Evolutionary conservation across 2,113 vertebrate genomes (phyloP), one percentile per base, ranked within the genome.

Genomic region (Galemys pyrenaicus): DNA sequence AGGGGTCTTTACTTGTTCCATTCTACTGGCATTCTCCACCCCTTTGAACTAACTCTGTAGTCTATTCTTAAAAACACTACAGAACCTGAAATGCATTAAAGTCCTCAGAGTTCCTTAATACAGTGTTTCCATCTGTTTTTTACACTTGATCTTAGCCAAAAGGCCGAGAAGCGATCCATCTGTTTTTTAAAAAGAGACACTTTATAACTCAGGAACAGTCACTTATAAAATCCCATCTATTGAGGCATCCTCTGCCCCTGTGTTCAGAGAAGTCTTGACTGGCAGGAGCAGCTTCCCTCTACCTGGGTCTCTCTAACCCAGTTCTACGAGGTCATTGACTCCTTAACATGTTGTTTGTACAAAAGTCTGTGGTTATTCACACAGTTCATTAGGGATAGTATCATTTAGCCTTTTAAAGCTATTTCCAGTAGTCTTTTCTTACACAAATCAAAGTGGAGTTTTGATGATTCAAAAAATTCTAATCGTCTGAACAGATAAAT

Each of bases 381-480:
- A 82, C 46, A 64, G 44, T 75, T 94, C 73, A 84, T 39, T 71
- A 90, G 87, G 2, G 49, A 67, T 6, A 46, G 46, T 94, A 39
- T 30, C 67, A 83, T 22, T 86, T 80, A 96, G 68, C n/a, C 37
- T 37, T 0, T 78, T 58, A 83, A 89, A 94, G 89, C 37, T 75
- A n/a, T 74, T 91, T 77, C 0, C 91, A 94, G 96, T 97, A 96
- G 97, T 95, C 86, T 93, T 96, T 95, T 89, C 90, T 83, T 83
- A 92, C 96, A 97, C 97, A 97, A 97, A 91, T 32, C 87, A 87
- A 91, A 95, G 15, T 20, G 13, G 20, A 22, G 12, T 19, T 49
- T 89, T 41, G 46, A 97, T 97, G 64, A 85, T 80, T 96, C 70
- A 20, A 96, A 98, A 97, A 96, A 93, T 88, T 78, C 35, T 79